Conservation (phyloP, 2,888 invertebrate genomes). For the Frankliniella intonsa region DNA sequence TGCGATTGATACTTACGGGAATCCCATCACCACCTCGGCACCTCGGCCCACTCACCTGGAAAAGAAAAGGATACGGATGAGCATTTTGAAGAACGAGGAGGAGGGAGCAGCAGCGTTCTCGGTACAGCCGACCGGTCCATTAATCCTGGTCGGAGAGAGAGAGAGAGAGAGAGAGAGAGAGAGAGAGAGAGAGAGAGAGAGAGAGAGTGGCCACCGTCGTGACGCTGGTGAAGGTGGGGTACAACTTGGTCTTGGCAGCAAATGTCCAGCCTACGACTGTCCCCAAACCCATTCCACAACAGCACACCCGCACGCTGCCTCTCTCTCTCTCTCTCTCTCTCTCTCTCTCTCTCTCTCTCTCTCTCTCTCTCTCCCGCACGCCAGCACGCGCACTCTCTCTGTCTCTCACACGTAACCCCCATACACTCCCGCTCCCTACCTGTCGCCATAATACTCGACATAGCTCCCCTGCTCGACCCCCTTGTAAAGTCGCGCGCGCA, state of each 20-base stretch:
- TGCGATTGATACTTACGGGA: too few species aligned
- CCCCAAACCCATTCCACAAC: not conserved
- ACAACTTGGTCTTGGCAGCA: slow-evolving; percentile 13
- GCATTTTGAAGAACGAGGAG: not conserved
- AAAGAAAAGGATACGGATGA: too few species aligned
- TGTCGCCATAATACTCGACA: slow-evolving; percentile 16
- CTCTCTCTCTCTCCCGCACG: not conserved
- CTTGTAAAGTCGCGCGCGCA: not conserved
- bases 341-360: not conserved
- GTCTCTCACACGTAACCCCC: not conserved
- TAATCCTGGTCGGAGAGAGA: not conserved
- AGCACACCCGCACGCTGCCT: not conserved
- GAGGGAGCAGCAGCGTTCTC: not conserved
- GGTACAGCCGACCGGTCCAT: not conserved
- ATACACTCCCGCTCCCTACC: not conserved
- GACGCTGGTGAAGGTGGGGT: not conserved
- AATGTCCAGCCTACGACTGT: not conserved
- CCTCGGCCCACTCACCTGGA: too few species aligned
- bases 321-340: not conserved
- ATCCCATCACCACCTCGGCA: too few species aligned
- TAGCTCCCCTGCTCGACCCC: not conserved
- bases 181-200: too few species aligned
- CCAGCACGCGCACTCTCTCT: not conserved
- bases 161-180: too few species aligned
- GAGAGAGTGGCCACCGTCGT: too few species aligned